phyloP scores from a whole-genome alignment of 2,797 vertebrate species.

The Etheostoma perlongum region DNA sequence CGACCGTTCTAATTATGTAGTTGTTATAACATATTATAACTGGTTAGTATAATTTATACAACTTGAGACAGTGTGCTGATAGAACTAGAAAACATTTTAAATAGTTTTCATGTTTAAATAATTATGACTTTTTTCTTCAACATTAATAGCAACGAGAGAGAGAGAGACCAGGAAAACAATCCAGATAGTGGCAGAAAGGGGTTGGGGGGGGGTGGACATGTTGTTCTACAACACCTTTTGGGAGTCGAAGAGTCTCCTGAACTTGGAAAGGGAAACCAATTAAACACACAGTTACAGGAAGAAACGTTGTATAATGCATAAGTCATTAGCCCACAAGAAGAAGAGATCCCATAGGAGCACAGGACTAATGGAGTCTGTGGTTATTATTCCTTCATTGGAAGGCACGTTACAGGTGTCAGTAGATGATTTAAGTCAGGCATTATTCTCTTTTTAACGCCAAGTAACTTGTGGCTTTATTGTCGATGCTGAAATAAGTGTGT shows the following conservation, averaged over 20 bases:
- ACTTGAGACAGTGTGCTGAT: no score
- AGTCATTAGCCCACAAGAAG: constrained; percentile 37
- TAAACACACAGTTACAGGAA: constrained; percentile 33
- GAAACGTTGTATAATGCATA: constrained; percentile 53
- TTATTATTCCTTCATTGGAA: not conserved
- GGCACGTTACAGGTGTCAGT: constrained; percentile 3
- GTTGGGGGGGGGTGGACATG: not conserved
- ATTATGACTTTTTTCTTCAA: no score
- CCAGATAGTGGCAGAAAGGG: constrained; percentile 32
- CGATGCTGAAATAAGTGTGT: constrained; percentile 23
- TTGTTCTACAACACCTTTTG: constrained; percentile 22
- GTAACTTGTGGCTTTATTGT: constrained; percentile 7
- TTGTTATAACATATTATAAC: no score
- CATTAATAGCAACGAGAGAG: not conserved
- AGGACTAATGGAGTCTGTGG: constrained; percentile 43
- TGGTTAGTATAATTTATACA: no score
- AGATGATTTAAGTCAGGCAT: not conserved
- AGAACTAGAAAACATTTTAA: no score
- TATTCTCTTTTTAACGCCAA: not conserved
- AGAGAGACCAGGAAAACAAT: constrained; percentile 34
- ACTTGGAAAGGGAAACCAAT: constrained; percentile 36
- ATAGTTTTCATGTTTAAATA: no score
- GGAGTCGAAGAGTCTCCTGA: constrained; percentile 28
- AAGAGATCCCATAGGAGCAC: constrained; percentile 19
- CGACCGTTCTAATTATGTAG: no score